phyloP scores from a whole-genome alignment of 2,888 invertebrate genomes.

The Rhopalosiphum nymphaeae region DNA sequence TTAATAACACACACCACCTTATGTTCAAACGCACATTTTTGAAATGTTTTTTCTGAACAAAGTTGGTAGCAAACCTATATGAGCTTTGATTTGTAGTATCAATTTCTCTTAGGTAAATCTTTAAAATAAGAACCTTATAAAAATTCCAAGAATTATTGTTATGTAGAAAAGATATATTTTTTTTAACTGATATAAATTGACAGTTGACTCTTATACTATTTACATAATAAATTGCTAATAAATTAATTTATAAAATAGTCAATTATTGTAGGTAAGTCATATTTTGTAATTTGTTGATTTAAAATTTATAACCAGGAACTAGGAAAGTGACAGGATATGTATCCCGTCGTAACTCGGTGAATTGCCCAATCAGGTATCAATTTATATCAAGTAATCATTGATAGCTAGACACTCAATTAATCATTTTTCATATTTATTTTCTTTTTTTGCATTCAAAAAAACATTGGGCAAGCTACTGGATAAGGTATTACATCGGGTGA shows the following conservation, averaged over 20 bases:
- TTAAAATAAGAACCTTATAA: not conserved
- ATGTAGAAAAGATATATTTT: not conserved
- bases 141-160: not conserved
- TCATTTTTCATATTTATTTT: too few species aligned
- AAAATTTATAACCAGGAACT: too few species aligned
- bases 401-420: too few species aligned
- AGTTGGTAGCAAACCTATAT: not conserved
- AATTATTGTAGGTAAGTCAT: not conserved
- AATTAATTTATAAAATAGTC: not conserved
- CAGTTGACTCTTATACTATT: too few species aligned
- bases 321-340: too few species aligned
- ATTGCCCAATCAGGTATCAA: too few species aligned
- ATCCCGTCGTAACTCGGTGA: too few species aligned
- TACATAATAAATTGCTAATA: not conserved
- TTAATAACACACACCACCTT: not conserved
- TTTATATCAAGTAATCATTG: too few species aligned
- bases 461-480: too few species aligned
- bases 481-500: too few species aligned
- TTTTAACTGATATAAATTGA: not conserved
- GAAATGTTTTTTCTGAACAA: not conserved
- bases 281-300: too few species aligned
- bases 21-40: not conserved
- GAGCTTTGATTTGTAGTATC: not conserved
- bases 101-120: not conserved
- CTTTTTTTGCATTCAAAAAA: too few species aligned